Base-by-base conservation (phyloP, 2,113 vertebrate genomes). In the Trichechus manatus region DNA sequence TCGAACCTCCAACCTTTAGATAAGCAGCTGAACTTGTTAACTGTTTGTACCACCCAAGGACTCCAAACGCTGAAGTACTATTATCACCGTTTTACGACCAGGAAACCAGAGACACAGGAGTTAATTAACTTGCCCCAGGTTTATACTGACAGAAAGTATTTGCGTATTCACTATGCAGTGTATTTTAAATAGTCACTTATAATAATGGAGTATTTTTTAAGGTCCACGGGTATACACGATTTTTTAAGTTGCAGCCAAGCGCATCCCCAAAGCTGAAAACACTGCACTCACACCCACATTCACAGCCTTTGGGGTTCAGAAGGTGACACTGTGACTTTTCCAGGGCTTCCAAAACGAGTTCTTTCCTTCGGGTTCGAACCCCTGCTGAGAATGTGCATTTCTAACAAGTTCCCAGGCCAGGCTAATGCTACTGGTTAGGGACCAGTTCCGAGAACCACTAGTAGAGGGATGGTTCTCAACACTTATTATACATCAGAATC, bases 291-390 rank as follows among this genome's bases (percentile, higher is more conserved):
- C 23, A 89, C 85, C 61, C 82, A 82, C 61, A 83, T 70, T 36
- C 88, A 42, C 64, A 23, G 64, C 79, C 86, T 59, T 47, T 39
- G 20, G 87, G 87, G 84, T 33, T 96, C 93, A 84, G 66, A 47
- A 14, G 20, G 36, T 36, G 33, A 23, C 29, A 66, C 13, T 59
- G 53, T 44, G 87, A 56, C 53, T 56, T 56, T 17, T 56, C 3
- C 53, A 56, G 53, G 53, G 14, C 53, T 56, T 56, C 53, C 53
- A 56, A 39, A 39, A 39, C 39, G 39, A 39, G 39, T 39, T 39
- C 39, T 3, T 56, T 56, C 53, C 53, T 56, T 13, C 53, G 2
- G 11, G 15, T 56, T 56, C 15, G 53, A 56, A 56, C 53, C 53
- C 53, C 53, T 56, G 53, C 53, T 56, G 14, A 17, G 53, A 13